Evolutionary conservation across 1,140 invertebrate genomes (phyloP), one percentile per base, ranked within the genome.

Genomic region (Acarapis woodi): DNA sequence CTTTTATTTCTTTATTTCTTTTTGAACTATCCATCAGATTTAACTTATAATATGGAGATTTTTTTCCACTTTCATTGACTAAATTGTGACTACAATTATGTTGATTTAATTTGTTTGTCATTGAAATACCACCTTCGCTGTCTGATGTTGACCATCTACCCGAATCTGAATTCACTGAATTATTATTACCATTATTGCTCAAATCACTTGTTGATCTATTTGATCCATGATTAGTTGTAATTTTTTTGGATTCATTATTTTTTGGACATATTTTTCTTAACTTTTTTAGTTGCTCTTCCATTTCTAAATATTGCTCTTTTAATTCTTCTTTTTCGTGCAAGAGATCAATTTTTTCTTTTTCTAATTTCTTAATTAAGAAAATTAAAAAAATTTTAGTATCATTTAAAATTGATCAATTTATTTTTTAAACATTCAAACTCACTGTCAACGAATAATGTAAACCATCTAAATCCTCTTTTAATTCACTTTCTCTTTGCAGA

Each of bases 341-440:
- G 22, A 73, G 52, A 41, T 71, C 65, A 10, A 68, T 63, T 51
- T 74, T 75, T 52, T 75, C 72, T 53, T 73, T 70, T 59, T 73
- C 68, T 21, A 75, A 51, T 48, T 73, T 71, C 66, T 73, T 50
- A 10, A 40, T 24, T 56, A 25, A 38, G 36, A 34, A 39, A 35
- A 23, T 16, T 24, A 31, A 44, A 34, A 31, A 35, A 14, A 32
- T 19, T 26, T 15, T 8, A 35, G 14, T 36, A n/a, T n/a, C n/a
- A n/a, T n/a, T 41, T 32, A 19, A 39, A 30, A 32, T 33, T 38
- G 18, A 10, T 34, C 18, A 32, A 39, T 18, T 16, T 32, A 37
- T 34, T 21, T 41, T 41, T 15, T 3, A 14, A 21, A 6, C 4
- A 20, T 2, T 34, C 30, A 23, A 15, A 39, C 43, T 42, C 36